Evolutionary conservation across 1,140 invertebrate genomes (phyloP), one percentile per base, ranked within the genome.

Genomic region (Drosophila hydei): DNA sequence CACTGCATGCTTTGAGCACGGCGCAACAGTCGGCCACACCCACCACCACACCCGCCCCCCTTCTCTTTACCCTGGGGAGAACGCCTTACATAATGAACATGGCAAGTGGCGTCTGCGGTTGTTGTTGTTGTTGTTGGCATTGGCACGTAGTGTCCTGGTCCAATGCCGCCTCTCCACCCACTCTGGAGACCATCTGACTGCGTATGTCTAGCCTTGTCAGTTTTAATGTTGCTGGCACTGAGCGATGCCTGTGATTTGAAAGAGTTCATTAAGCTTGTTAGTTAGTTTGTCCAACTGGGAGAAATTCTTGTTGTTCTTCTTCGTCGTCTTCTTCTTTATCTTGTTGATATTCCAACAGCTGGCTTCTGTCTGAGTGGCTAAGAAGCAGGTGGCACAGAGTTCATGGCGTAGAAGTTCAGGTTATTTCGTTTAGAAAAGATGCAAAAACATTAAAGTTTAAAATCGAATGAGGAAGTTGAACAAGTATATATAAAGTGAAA

Each of bases 251-350:
- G 61, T 85, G 80, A 85, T 85, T 85, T 80, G 72, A 87, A 85
- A 79, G 77, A 87, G 81, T 85, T 85, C 80, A 85, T 85, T 85
- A 85, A 85, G 80, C 69, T 85, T 60, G 80, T 85, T 84, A 60
- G 38, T 67, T 63, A 54, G 59, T 63, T 63, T 47, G 47, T 58
- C 40, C 80, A 76, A 70, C 64, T 36, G 64, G 67, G 72, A 59
- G 27, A 27, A 11, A 63, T 42, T 45, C 25, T 23, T 47, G 25
- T 42, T 47, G 25, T 19, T 47, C 11, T 43, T 42, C 4, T 27
- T 14, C 1, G 12, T n/a, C 42, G 33, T 7, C 23, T 16, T 11
- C n/a, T 19, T 25, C 14, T 55, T 47, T 21, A n/a, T 19, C 23
- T 48, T 48, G 27, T 23, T 33, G 43, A 21, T 36, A 47, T 55